Conservation (phyloP, 2,888 invertebrate species). For the Andrena bucephala region DNA sequence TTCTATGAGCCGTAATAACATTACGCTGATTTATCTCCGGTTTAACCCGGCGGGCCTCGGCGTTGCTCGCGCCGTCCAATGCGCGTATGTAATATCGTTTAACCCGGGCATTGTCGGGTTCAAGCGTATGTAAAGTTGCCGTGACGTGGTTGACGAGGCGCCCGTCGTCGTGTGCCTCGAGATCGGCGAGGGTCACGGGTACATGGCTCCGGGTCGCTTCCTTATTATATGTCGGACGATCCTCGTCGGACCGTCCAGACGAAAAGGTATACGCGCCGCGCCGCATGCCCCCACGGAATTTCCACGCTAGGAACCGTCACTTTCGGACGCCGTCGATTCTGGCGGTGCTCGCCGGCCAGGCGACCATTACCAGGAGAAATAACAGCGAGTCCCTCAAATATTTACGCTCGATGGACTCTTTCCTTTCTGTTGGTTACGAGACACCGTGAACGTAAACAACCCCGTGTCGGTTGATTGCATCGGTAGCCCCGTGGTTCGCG, state of each 20-base stretch:
- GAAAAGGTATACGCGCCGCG: slow-evolving; percentile 20
- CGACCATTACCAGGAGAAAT: slow-evolving; percentile 8
- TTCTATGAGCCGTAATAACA: slow-evolving; percentile 79
- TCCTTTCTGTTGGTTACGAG: slow-evolving; percentile 5
- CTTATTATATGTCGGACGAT: slow-evolving; percentile 71
- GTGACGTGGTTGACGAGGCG: slow-evolving; percentile 76
- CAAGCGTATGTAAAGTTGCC: slow-evolving; percentile 81
- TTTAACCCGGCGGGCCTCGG: slow-evolving; percentile 74
- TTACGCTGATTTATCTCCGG: slow-evolving; percentile 80
- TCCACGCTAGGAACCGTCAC: slow-evolving; percentile 20
- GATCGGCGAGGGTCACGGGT: slow-evolving; percentile 66
- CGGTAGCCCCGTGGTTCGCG: not conserved
- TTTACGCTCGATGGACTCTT: slow-evolving; percentile 2
- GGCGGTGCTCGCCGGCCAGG: not conserved
- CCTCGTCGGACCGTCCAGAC: slow-evolving; percentile 10
- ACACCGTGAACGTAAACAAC: not conserved
- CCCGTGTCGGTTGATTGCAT: not conserved
- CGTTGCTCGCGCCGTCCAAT: slow-evolving; percentile 65
- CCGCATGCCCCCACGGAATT: slow-evolving; percentile 25
- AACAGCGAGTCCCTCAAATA: slow-evolving; percentile 12
- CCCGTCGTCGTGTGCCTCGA: slow-evolving; percentile 63
- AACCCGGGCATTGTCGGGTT: slow-evolving; percentile 80
- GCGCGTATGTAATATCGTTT: slow-evolving; percentile 79
- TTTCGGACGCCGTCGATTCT: slow-evolving; percentile 21
- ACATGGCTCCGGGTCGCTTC: slow-evolving; percentile 69